Conservation (phyloP, 2,797 vertebrate genomes). For the Brachyrhaphis roseni region DNA sequence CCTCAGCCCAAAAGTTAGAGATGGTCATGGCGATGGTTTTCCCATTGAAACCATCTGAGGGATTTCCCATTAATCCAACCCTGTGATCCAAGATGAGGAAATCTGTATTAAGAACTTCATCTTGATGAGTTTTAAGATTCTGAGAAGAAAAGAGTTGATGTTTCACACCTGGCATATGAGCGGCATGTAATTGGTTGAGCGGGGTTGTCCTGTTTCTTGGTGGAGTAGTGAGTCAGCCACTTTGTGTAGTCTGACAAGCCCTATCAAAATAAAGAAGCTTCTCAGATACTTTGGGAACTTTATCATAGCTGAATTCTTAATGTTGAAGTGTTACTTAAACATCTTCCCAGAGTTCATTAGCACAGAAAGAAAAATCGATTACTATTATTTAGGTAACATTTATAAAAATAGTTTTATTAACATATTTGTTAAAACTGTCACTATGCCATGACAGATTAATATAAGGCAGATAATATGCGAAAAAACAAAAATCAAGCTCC, state of each 20-base stretch:
- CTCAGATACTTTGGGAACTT: background rate
- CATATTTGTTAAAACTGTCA: no score
- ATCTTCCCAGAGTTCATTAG: background rate
- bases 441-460: no score
- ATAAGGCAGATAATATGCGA: no score
- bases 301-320: background rate
- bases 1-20: constrained; percentile 88
- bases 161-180: constrained; percentile 72
- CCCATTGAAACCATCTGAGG: constrained; percentile 86
- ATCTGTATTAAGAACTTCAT: background rate
- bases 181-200: constrained; percentile 77
- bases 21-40: constrained; percentile 88
- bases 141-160: background rate
- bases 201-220: constrained; percentile 71
- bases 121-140: background rate
- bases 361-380: background rate
- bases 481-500: no score
- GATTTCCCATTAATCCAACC: constrained; percentile 87
- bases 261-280: constrained; percentile 48
- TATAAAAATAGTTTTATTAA: no score
- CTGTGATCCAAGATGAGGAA: constrained; percentile 52
- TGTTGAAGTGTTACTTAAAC: background rate
- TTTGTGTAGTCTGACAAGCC: constrained; percentile 86
- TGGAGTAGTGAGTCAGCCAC: constrained; percentile 85
- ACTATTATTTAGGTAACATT: background rate